Conservation (phyloP, 2,797 vertebrate species). For the Meriones psammophilus region DNA sequence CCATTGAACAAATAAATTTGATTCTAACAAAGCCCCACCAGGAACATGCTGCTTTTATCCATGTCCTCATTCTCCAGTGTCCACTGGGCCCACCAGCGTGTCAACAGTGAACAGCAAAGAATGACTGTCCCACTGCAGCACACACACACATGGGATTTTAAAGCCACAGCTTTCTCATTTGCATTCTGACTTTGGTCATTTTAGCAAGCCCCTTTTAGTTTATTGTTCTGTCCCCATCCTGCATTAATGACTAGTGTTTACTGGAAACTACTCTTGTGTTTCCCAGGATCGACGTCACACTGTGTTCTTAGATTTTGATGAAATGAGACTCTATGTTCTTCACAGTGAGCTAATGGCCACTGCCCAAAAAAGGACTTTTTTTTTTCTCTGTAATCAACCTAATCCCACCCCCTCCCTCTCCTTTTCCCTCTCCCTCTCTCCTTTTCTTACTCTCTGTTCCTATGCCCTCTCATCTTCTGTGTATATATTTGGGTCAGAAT, state of each 20-base stretch:
- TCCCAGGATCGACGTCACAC: background rate
- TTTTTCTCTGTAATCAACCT: background rate
- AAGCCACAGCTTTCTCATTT: background rate
- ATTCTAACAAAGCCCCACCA: background rate
- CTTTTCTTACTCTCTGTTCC: background rate
- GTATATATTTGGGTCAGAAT: background rate
- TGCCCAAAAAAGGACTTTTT: background rate
- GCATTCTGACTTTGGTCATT: background rate
- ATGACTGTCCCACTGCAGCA: rapidly evolving
- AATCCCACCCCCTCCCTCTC: background rate
- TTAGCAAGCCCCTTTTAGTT: background rate
- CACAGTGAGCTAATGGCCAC: background rate
- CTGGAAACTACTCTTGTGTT: background rate
- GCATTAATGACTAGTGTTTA: background rate
- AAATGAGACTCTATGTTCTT: background rate
- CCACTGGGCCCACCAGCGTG: background rate
- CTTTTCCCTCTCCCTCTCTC: background rate
- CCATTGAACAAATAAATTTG: background rate
- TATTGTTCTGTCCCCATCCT: background rate
- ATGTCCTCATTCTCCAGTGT: background rate
- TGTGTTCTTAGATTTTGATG: background rate
- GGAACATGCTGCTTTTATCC: background rate
- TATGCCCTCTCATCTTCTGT: background rate
- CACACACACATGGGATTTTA: too few relatives aligned
- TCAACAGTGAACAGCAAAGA: background rate